Evolutionary conservation across 2,113 vertebrate species (phyloP), one percentile per base, ranked within the genome.

Genomic region (Proteles cristata): DNA sequence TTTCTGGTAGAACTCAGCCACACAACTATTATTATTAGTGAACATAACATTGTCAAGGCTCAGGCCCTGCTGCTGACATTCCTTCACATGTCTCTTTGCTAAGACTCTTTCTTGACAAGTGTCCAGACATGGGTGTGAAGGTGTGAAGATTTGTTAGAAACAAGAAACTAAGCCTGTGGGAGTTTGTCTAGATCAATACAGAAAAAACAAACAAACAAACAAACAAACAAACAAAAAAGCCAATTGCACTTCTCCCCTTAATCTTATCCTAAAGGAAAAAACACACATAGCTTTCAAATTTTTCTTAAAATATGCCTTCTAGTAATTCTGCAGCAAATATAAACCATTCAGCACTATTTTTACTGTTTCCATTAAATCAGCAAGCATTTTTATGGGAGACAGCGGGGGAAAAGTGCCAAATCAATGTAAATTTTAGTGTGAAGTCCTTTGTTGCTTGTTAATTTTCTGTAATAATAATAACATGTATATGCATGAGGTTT

Each of bases 311-410:
- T 93, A 94, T 53, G 95, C 88, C 94, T 93, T 85, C 53, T 82
- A 96, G 89, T 96, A 95, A 98, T 96, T 97, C 92, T 90, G 50
- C 33, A 83, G 85, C 82, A 94, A 96, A 97, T 93, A 96, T 77
- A 97, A 98, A 94, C 84, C 85, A 93, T 95, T 98, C 95, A 97
- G 94, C 93, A 97, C 53, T 88, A 87, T 89, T 97, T 96, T 97
- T 96, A 97, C 91, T 12, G 19, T 94, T 97, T 96, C 88, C 88
- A 94, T 96, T 97, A 96, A 97, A 97, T 96, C 87, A 93, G 61
- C 50, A 88, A 83, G 73, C 80, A 94, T 95, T 97, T 97, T 97
- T 89, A 94, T 95, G 94, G 88, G 61, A 65, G 66, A 77, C 33
- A 69, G 48, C 33, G 14, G 35, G 53, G 19, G 1, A 9, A 53